Evolutionary conservation across 2,797 vertebrate genomes (phyloP), one percentile per base, ranked within the genome.

Genomic region (Tapera naevia): DNA sequence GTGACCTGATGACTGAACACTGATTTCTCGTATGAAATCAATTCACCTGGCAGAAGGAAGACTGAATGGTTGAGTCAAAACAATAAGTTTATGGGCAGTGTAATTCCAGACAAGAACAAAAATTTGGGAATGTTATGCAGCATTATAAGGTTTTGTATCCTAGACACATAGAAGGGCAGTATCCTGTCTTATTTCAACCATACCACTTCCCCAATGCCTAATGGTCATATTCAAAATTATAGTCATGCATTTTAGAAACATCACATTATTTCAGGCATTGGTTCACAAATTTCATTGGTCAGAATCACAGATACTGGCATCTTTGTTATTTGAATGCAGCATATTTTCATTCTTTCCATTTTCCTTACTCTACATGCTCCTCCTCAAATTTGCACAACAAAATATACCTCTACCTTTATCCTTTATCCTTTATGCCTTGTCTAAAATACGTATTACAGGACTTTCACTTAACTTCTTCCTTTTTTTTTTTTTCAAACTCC

Each of bases 101-200:
- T 87, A 65, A 82, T 87, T 94, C 74, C 62, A 95, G 91, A 54
- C 67, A 64, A 95, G 94, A 97, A 72, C 46, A 91, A 84, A 79
- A 95, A 62, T 88, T 83, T 86, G 76, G 71, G 83, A 88, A 61
- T 37, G 24, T 69, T 25, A 14, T 28, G 48, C 56, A 62, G 50
- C 12, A 41, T 87, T 91, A 80, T 37, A 95, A 58, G 86, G 41
- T 60, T 80, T 81, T 90, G 60, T 80, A 91, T 71, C 64, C 65
- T 70, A 89, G 70, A 24, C 61, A 88, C 39, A 45, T 9, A 70
- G 64, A 69, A 84, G 72, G 35, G 91, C 71, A 35, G 33, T 30
- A 80, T 72, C 74, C 57, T 93, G 64, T 88, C 80, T 94, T 89
- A 81, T 84, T 84, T 91, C 61, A 71, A 17, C 41, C 75, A 89